Percentiles rank a stretch among this genome's conserved stretches.
phyloP scores from a whole-genome alignment of 1,140 invertebrate genomes.

The Euschistus heros region DNA sequence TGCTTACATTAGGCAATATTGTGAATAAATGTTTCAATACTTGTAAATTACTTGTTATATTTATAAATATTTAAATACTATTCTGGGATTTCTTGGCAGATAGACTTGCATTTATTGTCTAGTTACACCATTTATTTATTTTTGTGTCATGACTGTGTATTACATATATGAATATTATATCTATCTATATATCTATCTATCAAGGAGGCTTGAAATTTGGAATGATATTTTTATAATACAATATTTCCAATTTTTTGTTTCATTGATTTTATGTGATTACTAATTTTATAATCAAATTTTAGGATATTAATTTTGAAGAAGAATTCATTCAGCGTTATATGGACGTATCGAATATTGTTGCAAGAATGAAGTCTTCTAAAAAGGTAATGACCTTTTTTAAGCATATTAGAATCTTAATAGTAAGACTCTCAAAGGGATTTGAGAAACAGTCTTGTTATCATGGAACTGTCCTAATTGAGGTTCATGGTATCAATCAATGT shows the following conservation, averaged over 20 bases:
- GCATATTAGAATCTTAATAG: not conserved
- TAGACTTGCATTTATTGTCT: too few species aligned
- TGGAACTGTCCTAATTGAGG: too few species aligned
- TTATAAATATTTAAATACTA: too few species aligned
- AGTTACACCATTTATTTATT: not conserved
- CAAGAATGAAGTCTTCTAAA: not conserved
- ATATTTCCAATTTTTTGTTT: not conserved
- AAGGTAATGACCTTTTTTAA: conserved; percentile 7
- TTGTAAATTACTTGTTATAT: too few species aligned
- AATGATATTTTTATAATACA: not conserved
- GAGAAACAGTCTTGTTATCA: not conserved
- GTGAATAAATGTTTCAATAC: too few species aligned
- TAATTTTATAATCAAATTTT: not conserved
- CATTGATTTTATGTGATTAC: not conserved
- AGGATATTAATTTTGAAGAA: conserved; percentile 1
- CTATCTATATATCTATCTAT: not conserved
- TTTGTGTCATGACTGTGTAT: not conserved
- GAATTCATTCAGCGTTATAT: not conserved
- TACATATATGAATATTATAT: not conserved
- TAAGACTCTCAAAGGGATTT: too few species aligned
- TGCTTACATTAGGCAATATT: too few species aligned
- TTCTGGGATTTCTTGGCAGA: too few species aligned
- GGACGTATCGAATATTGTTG: not conserved
- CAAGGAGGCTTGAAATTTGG: not conserved
- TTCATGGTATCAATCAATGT: too few species aligned